Percentiles rank a stretch among this genome's conserved stretches.
These are phyloP conservation scores for Habrosyne pyritoides DNA, from an alignment of 2,888 invertebrate genomes.

Conservation along the genomic window DNA sequence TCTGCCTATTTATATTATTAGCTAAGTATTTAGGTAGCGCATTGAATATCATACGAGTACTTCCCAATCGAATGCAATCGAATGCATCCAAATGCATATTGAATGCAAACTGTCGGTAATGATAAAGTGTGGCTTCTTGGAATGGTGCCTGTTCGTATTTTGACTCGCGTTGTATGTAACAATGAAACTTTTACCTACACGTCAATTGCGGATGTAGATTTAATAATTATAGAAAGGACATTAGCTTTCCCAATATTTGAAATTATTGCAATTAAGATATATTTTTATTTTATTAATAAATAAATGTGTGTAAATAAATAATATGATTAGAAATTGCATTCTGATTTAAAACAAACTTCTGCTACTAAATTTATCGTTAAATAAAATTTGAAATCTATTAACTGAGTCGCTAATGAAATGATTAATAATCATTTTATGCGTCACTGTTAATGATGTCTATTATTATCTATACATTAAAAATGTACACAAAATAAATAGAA, in stretches of 20 bases:
- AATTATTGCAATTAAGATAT: background rate
- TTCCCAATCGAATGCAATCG: slow-evolving; percentile 22
- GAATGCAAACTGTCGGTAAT: slow-evolving; percentile 32
- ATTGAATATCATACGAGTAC: slow-evolving; percentile 6
- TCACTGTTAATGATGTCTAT: too few relatives aligned
- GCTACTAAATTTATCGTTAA: too few relatives aligned
- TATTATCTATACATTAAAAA: too few relatives aligned
- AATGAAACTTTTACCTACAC: slow-evolving; percentile 4
- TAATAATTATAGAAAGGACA: background rate
- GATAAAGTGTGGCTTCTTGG: slow-evolving; percentile 31
- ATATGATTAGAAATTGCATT: too few relatives aligned
- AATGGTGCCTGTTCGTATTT: slow-evolving; percentile 26
- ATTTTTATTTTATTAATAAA: background rate
- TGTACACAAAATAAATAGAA: background rate
- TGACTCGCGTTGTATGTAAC: slow-evolving; percentile 2
- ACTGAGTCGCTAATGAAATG: too few relatives aligned
- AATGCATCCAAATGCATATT: slow-evolving; percentile 24
- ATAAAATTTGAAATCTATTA: too few relatives aligned
- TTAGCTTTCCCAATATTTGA: background rate
- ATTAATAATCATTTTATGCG: too few relatives aligned
- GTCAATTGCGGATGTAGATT: background rate
- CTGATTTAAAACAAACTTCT: too few relatives aligned
- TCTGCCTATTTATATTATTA: background rate
- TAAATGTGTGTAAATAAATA: too few relatives aligned
- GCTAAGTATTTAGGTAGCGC: background rate